A percentile compares a stretch with the other conserved stretches of the same genome.
Evolutionary conservation across 2,113 vertebrate species (phyloP).

Genomic region (Phalacrocorax aristotelis): DNA sequence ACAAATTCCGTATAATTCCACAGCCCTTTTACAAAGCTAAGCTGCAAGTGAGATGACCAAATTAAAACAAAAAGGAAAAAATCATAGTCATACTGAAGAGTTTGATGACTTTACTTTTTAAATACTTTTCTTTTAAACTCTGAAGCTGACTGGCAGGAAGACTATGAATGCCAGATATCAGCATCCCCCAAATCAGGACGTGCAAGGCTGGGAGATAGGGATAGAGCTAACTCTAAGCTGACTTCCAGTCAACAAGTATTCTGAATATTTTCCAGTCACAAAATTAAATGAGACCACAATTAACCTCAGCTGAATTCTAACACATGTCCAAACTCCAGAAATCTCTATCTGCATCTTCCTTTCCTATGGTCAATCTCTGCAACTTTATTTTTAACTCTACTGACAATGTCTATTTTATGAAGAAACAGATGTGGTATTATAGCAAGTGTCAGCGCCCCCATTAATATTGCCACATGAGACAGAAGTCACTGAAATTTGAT

Average conservation of each 20-base stretch:
- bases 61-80: background rate
- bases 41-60: background rate
- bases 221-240: background rate
- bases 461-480: background rate
- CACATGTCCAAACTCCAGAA: background rate
- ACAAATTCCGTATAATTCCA: background rate
- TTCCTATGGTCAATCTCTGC: background rate
- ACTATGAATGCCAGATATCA: background rate
- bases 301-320: background rate
- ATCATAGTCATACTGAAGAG: background rate
- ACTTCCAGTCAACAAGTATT: background rate
- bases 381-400: background rate
- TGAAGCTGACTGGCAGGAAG: background rate
- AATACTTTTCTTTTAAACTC: background rate
- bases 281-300: background rate
- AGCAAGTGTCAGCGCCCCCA: background rate
- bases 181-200: background rate
- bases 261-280: background rate
- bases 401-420: background rate
- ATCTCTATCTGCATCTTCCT: background rate
- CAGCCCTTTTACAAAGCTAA: background rate
- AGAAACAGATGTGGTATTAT: background rate
- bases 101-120: background rate
- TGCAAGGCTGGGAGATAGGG: background rate
- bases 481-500: background rate